These are phyloP conservation scores for Vireo griseus DNA, from an alignment of 2,797 vertebrate species.

Conservation along the genomic window DNA sequence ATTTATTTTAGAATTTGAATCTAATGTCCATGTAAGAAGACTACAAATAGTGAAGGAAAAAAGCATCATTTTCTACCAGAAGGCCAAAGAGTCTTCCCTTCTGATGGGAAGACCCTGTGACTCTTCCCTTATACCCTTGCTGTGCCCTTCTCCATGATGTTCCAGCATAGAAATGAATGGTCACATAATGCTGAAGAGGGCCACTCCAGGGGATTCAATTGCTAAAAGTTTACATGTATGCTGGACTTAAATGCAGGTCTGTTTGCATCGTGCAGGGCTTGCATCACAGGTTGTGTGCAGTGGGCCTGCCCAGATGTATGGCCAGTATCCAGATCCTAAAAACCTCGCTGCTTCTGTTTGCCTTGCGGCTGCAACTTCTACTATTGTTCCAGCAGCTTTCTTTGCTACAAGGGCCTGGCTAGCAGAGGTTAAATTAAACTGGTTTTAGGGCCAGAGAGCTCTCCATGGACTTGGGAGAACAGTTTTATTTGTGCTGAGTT, in stretches of 20 bases:
- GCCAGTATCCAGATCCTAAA: constrained; percentile 3
- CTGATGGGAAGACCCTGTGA: neutral
- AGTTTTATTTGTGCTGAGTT: constrained; percentile 6
- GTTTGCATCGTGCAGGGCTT: neutral
- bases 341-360: constrained; percentile 23
- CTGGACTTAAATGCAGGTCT: neutral
- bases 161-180: neutral
- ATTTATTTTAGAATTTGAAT: neutral
- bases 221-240: neutral
- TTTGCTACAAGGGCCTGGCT: neutral
- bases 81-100: neutral
- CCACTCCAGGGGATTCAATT: neutral
- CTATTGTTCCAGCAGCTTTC: neutral
- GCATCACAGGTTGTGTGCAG: neutral
- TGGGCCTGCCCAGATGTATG: constrained; percentile 42
- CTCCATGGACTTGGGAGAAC: neutral
- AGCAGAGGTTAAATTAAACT: neutral
- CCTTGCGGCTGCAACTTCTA: neutral
- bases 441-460: neutral
- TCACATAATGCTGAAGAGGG: neutral
- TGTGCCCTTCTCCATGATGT: neutral
- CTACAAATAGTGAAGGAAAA: neutral
- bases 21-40: neutral
- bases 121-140: neutral
- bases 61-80: neutral